phyloP scores from a whole-genome alignment of 2,797 vertebrate species.

The Lacerta agilis region DNA sequence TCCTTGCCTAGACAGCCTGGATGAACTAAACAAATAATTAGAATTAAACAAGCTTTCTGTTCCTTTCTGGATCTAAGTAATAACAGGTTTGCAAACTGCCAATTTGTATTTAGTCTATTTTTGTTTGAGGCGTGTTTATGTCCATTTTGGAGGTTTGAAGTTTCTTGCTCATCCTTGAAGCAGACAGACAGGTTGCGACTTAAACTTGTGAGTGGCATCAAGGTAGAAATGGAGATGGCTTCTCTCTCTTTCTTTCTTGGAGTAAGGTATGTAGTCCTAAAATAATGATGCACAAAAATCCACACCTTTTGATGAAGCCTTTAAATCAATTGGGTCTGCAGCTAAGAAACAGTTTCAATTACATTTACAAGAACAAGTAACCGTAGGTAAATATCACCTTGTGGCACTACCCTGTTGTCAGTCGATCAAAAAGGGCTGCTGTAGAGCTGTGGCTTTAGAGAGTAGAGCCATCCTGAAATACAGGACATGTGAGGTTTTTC shows the following conservation, averaged over 20 bases:
- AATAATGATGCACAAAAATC: not conserved
- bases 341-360: not conserved
- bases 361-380: not conserved
- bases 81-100: slow-evolving; percentile 7
- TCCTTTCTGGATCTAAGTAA: slow-evolving; percentile 8
- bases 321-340: not conserved
- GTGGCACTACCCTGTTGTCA: too few species aligned
- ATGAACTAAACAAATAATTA: slow-evolving; percentile 20
- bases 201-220: not conserved
- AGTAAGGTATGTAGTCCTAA: not conserved
- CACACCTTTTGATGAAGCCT: not conserved
- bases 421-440: not conserved
- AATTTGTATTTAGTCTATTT: slow-evolving; percentile 41
- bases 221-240: not conserved
- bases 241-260: not conserved
- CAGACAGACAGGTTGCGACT: not conserved
- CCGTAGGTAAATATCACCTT: not conserved
- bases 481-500: not conserved
- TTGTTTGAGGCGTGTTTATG: slow-evolving; percentile 10
- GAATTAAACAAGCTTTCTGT: slow-evolving; percentile 21
- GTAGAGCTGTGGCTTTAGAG: not conserved
- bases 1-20: slow-evolving; percentile 32
- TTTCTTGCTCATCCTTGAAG: not conserved
- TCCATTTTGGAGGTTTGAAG: not conserved
- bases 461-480: not conserved